phyloP scores from a whole-genome alignment of 1,140 invertebrate genomes.

The Brachionus paranguensis region DNA sequence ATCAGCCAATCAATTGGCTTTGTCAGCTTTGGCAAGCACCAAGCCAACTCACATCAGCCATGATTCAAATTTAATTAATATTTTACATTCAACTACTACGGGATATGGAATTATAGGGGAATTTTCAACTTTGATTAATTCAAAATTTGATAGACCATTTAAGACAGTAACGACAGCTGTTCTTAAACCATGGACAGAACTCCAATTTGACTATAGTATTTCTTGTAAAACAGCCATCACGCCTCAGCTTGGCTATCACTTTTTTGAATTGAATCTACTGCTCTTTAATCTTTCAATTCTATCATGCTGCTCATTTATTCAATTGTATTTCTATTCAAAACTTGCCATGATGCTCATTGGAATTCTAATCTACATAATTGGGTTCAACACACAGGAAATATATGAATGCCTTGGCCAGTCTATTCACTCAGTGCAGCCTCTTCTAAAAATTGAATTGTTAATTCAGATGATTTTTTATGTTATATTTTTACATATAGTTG shows the following conservation, averaged over 20 bases:
- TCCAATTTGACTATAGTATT: not conserved
- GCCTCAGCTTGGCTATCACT: not conserved
- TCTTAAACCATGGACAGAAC: not conserved
- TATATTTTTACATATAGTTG: not conserved
- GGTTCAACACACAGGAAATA: not conserved
- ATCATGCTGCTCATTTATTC: not conserved
- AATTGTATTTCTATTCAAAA: slow-evolving; percentile 20
- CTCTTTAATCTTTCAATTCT: slow-evolving; percentile 8
- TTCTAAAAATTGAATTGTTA: slow-evolving; percentile 11
- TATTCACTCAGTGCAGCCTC: not conserved
- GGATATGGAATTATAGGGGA: not conserved
- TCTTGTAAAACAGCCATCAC: not conserved
- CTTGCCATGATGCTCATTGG: slow-evolving; percentile 6
- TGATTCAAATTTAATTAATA: not conserved
- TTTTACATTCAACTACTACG: not conserved
- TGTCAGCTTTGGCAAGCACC: not conserved
- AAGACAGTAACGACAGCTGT: not conserved
- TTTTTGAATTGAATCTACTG: slow-evolving; percentile 9
- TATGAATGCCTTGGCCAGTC: not conserved
- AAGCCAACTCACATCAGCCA: not conserved
- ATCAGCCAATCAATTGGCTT: not conserved
- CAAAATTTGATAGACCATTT: not conserved
- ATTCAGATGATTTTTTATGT: slow-evolving; percentile 34
- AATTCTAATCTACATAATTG: not conserved
- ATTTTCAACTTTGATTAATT: not conserved